Evolutionary conservation across 2,113 vertebrate species (phyloP).

Genomic region (Mobula birostris): DNA sequence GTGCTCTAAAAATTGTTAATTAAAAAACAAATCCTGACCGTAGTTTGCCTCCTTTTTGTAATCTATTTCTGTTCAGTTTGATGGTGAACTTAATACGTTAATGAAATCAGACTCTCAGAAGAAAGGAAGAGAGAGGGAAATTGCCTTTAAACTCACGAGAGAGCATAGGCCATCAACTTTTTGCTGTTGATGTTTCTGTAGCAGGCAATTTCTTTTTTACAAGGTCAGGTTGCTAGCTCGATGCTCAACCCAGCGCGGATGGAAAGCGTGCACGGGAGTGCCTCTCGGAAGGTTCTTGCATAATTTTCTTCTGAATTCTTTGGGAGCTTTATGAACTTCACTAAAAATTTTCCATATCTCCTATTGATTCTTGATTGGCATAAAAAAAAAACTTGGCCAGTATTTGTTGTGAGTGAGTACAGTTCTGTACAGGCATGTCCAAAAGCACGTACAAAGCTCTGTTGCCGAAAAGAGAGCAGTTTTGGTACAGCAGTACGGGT

Average conservation of each 20-base stretch:
- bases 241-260: too few species aligned
- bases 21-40: not conserved
- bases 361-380: not conserved
- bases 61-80: not conserved
- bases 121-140: too few species aligned
- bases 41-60: not conserved
- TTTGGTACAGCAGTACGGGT: not conserved
- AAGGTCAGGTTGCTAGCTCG: too few species aligned
- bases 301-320: not conserved
- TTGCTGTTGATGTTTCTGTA: too few species aligned
- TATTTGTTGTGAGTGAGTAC: not conserved
- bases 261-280: too few species aligned
- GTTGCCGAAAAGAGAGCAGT: not conserved
- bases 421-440: not conserved
- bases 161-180: too few species aligned
- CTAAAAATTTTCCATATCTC: not conserved
- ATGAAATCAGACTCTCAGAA: not conserved
- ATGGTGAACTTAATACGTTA: not conserved
- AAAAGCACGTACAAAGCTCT: slow-evolving; percentile 11
- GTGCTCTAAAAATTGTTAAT: too few species aligned
- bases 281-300: not conserved
- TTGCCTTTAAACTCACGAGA: too few species aligned
- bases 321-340: not conserved
- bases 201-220: too few species aligned
- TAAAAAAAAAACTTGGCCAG: not conserved